Evolutionary conservation across 2,797 vertebrate genomes (phyloP), one percentile per base, ranked within the genome.

Genomic region (Menidia menidia): DNA sequence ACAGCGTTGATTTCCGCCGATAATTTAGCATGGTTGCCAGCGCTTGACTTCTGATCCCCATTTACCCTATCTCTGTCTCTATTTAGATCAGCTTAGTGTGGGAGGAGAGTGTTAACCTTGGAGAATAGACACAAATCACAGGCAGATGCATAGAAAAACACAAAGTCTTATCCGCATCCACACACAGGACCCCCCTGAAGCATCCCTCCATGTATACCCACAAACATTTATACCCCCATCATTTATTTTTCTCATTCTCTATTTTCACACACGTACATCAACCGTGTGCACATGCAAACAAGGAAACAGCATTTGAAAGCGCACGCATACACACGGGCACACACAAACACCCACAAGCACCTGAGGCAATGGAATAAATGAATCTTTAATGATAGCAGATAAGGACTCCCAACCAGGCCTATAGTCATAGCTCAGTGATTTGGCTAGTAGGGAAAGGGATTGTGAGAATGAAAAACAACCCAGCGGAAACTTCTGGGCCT

Each of bases 301-400:
- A 86, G 85, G 73, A 81, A 85, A 83, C 84, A 74, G 84, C 81
- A 83, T 89, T 76, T 88, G 77, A 87, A 86, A 73, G 74, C 60
- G 32, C 68, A 65, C 43, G 51, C 33, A 16, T 9, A 71, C 78
- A 64, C 68, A 60, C 75, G 63, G 80, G 78, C 78, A 63, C 81
- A 81, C 78, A 80, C 77, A 77, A 72, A 88, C 83, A 91, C 88
- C 68, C 87, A 89, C 82, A 87, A 84, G 87, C 83, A 92, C 92
- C 92, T 89, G 81, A 89, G 92, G 92, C 91, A 80, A 86, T 84
- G 88, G 92, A 93, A 93, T 93, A 93, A 93, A 92, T 93, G 91
- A 91, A 93, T 93, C 91, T 93, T 92, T 93, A 92, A 93, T 92
- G 92, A 93, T 92, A 91, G 87, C 86, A 92, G 92, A 93, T 93